Evolutionary conservation across 2,797 vertebrate genomes (phyloP).

Genomic region (Squalus acanthias): DNA sequence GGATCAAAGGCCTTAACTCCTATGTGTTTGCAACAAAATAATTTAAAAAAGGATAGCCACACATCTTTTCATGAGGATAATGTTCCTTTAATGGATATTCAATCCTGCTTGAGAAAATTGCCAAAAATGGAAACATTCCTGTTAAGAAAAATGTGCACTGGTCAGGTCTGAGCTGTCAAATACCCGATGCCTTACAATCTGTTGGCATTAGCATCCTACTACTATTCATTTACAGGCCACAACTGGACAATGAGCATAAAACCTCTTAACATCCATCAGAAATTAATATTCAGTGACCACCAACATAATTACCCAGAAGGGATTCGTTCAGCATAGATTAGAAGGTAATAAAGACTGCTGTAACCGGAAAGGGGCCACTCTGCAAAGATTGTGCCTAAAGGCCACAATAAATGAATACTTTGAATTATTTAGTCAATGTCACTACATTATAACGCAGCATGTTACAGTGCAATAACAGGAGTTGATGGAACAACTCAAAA

Average conservation of each 20-base stretch:
- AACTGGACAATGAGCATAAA: neutral
- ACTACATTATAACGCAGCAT: neutral
- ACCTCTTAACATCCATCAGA: neutral
- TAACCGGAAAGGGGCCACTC: neutral
- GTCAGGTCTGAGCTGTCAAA: neutral
- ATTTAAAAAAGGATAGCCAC: neutral
- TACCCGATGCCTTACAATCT: conserved; percentile 3
- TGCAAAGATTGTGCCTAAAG: conserved; percentile 3
- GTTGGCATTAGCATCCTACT: neutral
- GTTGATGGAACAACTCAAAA: neutral
- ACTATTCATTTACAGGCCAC: conserved; percentile 15
- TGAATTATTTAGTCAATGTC: neutral
- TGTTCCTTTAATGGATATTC: conserved; percentile 3
- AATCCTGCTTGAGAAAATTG: neutral
- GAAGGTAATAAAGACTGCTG: neutral
- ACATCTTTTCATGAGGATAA: no score
- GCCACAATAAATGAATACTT: neutral
- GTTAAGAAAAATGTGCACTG: neutral
- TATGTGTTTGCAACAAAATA: neutral
- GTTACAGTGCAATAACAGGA: neutral
- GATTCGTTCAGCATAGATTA: neutral
- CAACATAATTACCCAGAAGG: neutral
- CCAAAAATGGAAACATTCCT: conserved; percentile 12
- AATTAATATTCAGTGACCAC: conserved; percentile 25
- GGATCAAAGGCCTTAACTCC: neutral